Conservation (phyloP, 2,797 vertebrate genomes). For the Fistularia commersonii region DNA sequence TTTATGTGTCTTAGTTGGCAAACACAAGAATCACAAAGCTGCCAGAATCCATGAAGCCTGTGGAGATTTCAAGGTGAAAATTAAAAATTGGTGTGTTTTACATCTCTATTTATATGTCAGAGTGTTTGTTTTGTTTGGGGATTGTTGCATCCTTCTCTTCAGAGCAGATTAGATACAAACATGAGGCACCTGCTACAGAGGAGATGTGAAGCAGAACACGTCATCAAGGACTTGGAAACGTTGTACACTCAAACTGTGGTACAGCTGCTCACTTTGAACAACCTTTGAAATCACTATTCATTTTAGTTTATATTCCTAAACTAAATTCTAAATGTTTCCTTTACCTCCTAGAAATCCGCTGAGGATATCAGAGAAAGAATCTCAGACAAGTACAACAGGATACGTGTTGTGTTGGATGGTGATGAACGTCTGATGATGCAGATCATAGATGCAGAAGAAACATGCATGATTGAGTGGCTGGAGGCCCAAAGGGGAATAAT, state of each 20-base stretch:
- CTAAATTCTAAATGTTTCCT: background rate
- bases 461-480: slow-evolving; percentile 65
- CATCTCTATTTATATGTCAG: background rate
- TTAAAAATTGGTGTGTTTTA: background rate
- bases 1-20: slow-evolving; percentile 68
- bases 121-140: slow-evolving; percentile 9
- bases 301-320: background rate
- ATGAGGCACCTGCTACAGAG: slow-evolving; percentile 61
- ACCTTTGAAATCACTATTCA: background rate
- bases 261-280: slow-evolving; percentile 7
- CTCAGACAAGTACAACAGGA: slow-evolving; percentile 70
- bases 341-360: slow-evolving; percentile 52
- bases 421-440: slow-evolving; percentile 77
- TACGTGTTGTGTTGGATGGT: slow-evolving; percentile 66
- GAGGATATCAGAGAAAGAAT: slow-evolving; percentile 64
- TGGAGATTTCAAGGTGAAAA: slow-evolving; percentile 64
- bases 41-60: slow-evolving; percentile 65
- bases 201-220: slow-evolving; percentile 58
- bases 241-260: slow-evolving; percentile 70
- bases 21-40: slow-evolving; percentile 68
- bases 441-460: slow-evolving; percentile 71
- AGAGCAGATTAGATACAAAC: slow-evolving; percentile 61
- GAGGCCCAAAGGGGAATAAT: slow-evolving; percentile 53
- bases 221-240: slow-evolving; percentile 64
- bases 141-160: slow-evolving; percentile 36